phyloP scores from a whole-genome alignment of 1,140 invertebrate species.

The Microvelia longipes region DNA sequence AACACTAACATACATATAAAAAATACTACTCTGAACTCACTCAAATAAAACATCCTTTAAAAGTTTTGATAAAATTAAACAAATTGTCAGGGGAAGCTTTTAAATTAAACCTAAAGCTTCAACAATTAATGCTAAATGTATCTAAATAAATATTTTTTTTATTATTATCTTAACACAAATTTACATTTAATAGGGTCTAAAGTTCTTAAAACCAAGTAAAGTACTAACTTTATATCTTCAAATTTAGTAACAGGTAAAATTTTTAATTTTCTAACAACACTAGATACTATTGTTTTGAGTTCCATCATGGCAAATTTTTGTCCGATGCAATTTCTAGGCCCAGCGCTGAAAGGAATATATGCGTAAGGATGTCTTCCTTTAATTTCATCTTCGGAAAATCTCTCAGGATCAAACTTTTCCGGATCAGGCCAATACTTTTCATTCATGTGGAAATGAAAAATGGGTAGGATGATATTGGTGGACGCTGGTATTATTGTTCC shows the following conservation, averaged over 20 bases:
- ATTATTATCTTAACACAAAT: background rate
- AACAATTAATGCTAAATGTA: too few relatives aligned
- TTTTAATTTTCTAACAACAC: background rate
- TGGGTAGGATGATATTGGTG: background rate
- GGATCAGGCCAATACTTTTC: background rate
- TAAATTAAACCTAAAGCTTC: too few relatives aligned
- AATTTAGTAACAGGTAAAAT: background rate
- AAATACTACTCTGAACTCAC: too few relatives aligned
- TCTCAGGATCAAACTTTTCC: background rate
- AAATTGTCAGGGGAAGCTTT: too few relatives aligned
- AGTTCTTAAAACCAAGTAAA: background rate
- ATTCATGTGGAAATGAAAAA: background rate
- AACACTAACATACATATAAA: too few relatives aligned
- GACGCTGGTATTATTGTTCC: background rate
- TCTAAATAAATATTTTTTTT: too few relatives aligned
- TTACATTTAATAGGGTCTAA: background rate
- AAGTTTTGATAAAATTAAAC: too few relatives aligned
- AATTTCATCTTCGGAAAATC: background rate
- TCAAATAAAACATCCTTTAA: too few relatives aligned
- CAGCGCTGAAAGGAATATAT: background rate
- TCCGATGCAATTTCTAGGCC: background rate
- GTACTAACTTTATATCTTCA: background rate
- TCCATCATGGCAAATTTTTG: background rate
- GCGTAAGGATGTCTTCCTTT: background rate
- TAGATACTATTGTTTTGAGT: background rate